Conservation (phyloP, 1,140 invertebrate genomes). For the Heliothis subflexa region DNA sequence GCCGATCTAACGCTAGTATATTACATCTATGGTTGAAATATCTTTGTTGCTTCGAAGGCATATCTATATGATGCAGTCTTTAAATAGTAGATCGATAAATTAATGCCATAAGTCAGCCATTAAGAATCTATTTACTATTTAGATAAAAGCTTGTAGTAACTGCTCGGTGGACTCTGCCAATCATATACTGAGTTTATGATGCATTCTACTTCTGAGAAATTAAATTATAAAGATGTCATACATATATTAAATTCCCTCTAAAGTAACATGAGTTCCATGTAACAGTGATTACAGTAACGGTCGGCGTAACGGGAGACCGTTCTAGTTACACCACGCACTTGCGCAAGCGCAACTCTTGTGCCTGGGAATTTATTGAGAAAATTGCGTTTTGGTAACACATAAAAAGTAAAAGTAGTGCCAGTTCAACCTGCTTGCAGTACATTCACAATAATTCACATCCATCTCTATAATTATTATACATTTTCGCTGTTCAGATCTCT, state of each 20-base stretch:
- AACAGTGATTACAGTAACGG: slow-evolving; percentile 63
- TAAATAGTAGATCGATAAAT: slow-evolving; percentile 34
- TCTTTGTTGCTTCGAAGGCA: not conserved
- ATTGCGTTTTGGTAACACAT: not conserved
- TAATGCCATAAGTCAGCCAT: slow-evolving; percentile 10
- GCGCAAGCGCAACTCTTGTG: slow-evolving; percentile 68
- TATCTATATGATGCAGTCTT: slow-evolving; percentile 20
- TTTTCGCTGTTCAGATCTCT: no score
- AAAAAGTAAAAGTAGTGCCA: no score
- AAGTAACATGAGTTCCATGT: slow-evolving; percentile 51
- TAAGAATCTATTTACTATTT: not conserved
- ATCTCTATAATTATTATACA: no score
- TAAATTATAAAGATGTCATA: not conserved
- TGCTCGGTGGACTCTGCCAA: no score
- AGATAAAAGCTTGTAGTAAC: not conserved
- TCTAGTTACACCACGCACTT: slow-evolving; percentile 62
- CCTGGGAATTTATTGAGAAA: slow-evolving; percentile 44
- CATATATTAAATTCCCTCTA: slow-evolving; percentile 34
- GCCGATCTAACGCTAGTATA: no score
- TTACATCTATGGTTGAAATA: no score
- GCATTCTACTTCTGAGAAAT: not conserved
- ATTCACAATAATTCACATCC: no score
- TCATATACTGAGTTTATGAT: not conserved
- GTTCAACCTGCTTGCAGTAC: no score
- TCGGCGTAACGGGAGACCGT: slow-evolving; percentile 64